Evolutionary conservation across 2,888 invertebrate species (phyloP), one percentile per base, ranked within the genome.

Genomic region (Protophormia terraenovae): DNA sequence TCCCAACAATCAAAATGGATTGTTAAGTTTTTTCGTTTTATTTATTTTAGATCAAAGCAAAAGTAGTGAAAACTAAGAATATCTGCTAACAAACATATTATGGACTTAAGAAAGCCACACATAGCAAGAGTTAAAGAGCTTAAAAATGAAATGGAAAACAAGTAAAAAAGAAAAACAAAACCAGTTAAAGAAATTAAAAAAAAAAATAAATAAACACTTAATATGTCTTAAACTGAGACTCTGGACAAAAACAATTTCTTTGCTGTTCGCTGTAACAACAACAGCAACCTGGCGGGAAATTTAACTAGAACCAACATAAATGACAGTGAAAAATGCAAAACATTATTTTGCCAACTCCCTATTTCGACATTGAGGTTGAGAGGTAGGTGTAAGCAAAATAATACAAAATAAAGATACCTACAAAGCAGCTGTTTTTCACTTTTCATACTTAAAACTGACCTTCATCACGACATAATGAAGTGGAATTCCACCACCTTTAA

Each of bases 271-370:
- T n/a, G n/a, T n/a, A n/a, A n/a, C n/a, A 53, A 4, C 1, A 24
- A 24, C 16, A 19, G 16, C 27, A 27, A 29, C 4, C 16, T 16
- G 16, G 58, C 58, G 29, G n/a, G 6, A 58, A 47, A n/a, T n/a
- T n/a, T n/a, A n/a, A n/a, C n/a, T n/a, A n/a, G n/a, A n/a, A n/a
- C n/a, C n/a, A n/a, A n/a, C n/a, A n/a, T n/a, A n/a, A n/a, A 45
- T 67, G 19, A 45, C 66, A 47, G 27, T 47, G 66, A 67, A 47
- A 19, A 67, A 67, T 67, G 66, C 29, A 29, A 47, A 67, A 22
- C n/a, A 45, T 66, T 66, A 27, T 45, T 41, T 66, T 66, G 27
- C 27, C 45, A 27, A 47, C 29, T 66, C 16, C 45, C 19, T 29
- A 47, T n/a, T 47, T 22, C n/a, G 3, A 29, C 16, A 8, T 32